A percentile compares a stretch with the other conserved stretches of the same genome.
These are phyloP conservation scores for Meloe dianella DNA, from an alignment of 2,888 invertebrate genomes.

Conservation along the genomic window DNA sequence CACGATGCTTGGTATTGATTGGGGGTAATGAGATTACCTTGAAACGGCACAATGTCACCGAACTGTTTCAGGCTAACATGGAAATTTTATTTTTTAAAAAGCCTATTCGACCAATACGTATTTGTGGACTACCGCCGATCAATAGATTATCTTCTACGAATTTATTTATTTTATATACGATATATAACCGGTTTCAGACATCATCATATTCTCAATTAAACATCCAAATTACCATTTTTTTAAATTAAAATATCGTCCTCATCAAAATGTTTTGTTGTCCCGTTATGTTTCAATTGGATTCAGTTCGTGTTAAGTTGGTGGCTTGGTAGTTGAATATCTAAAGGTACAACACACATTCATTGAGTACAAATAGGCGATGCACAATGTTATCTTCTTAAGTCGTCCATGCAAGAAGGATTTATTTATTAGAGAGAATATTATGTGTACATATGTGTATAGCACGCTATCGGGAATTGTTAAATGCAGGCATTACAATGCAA, in stretches of 20 bases:
- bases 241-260: not conserved
- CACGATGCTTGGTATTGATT: constrained; percentile 53
- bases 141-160: not conserved
- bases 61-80: constrained; percentile 33
- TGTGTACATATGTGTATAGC: constrained; percentile 39
- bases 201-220: constrained; percentile 2
- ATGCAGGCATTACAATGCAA: constrained; percentile 60
- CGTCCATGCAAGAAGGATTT: constrained; percentile 55
- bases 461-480: constrained; percentile 58
- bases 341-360: constrained; percentile 1
- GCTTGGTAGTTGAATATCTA: not conserved
- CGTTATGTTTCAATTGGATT: constrained; percentile 5
- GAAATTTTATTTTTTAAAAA: not conserved
- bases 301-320: constrained; percentile 5
- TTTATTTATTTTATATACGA: not conserved
- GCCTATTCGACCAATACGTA: not conserved
- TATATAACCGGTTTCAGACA: not conserved
- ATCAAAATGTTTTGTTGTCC: not conserved
- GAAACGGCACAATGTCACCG: constrained; percentile 53
- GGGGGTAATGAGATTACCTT: constrained; percentile 55
- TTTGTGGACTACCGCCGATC: constrained; percentile 1
- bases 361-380: constrained; percentile 55
- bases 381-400: constrained; percentile 51
- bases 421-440: constrained; percentile 52
- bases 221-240: not conserved